Base-by-base conservation (phyloP, 2,113 vertebrate genomes). In the Cyphomyrus plagiostoma region DNA sequence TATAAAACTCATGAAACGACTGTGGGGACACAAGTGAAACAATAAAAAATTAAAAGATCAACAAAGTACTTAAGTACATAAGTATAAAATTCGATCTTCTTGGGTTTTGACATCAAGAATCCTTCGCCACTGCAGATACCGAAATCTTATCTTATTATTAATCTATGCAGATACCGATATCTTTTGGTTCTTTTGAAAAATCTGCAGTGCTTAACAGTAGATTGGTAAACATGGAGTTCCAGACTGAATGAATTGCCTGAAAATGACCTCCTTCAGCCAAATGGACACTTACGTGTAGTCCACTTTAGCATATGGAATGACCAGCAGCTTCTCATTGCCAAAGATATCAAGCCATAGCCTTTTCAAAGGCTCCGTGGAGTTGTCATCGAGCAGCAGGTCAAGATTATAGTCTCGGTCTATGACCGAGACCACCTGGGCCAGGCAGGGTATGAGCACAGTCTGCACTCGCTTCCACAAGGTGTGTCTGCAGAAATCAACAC, bases 321-420 rank as follows among this genome's bases (percentile, higher is more conserved):
- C 92, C 91, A 99, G 95, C 2, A 99, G 94, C 77, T 97, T 97
- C 1, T 93, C 80, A 82, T 98, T 94, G 10, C 89, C 90, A 94
- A 98, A 99, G 92, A 99, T 96, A 87, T 98, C 96, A 91, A 99
- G 95, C 98, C 98, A 99, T 10, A 99, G 94, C 1, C 91, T 94
- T 90, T 94, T 97, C 48, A 97, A 93, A 92, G 95, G 95, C 70
- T 91, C 74, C 0, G 91, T 93, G 11, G 92, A 90, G 7, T 92
- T 89, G 0, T 87, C 74, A 77, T 93, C 95, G 45, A 93, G 92
- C 93, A 99, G 91, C 39, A 98, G 93, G 91, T 99, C 95, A 88
- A 99, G 94, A 89, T 99, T 99, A 91, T 94, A 94, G 42, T 99
- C 96, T 3, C 96, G 94, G 94, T 99, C 98, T 21, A 98, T 92